Conservation (phyloP, 2,888 invertebrate genomes). For the Caenorhabditis panamensis region DNA sequence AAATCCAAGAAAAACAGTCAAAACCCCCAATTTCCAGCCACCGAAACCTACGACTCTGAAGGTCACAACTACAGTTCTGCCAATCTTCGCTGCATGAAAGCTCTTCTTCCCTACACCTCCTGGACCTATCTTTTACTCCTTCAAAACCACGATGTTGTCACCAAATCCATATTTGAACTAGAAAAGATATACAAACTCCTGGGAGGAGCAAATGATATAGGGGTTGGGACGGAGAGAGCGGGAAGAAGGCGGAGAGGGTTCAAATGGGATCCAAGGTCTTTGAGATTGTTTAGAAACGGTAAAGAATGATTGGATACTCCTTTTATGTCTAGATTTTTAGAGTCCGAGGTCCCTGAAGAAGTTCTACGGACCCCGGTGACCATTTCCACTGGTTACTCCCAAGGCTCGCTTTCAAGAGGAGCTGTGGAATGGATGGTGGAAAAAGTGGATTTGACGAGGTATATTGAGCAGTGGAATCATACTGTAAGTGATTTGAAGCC, state of each 20-base stretch:
- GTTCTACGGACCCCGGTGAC: conserved; percentile 27
- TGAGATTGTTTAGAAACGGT: conserved; percentile 49
- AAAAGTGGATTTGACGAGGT: conserved; percentile 32
- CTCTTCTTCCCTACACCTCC: conserved; percentile 5
- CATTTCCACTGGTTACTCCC: conserved; percentile 50
- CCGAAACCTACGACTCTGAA: conserved; percentile 33
- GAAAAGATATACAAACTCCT: conserved; percentile 32
- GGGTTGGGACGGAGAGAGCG: neutral
- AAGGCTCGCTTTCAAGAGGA: conserved; percentile 53
- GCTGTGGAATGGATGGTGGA: conserved; percentile 61
- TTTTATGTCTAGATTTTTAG: conserved; percentile 32
- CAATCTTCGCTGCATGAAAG: conserved; percentile 51
- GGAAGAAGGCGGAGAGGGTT: neutral
- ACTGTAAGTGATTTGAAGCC: neutral
- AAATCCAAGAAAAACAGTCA: too few species aligned
- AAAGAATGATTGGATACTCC: neutral
- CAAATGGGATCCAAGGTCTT: conserved; percentile 26
- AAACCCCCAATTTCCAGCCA: conserved; percentile 54
- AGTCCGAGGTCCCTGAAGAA: conserved; percentile 10
- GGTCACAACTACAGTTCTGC: conserved; percentile 60
- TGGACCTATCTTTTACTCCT: conserved; percentile 60
- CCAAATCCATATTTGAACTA: conserved; percentile 50
- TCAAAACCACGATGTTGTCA: conserved; percentile 59
- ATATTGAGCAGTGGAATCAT: conserved; percentile 41
- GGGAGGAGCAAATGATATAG: conserved; percentile 59